Base-by-base conservation (phyloP, 2,888 invertebrate species). In the Subacronicta megacephala region DNA sequence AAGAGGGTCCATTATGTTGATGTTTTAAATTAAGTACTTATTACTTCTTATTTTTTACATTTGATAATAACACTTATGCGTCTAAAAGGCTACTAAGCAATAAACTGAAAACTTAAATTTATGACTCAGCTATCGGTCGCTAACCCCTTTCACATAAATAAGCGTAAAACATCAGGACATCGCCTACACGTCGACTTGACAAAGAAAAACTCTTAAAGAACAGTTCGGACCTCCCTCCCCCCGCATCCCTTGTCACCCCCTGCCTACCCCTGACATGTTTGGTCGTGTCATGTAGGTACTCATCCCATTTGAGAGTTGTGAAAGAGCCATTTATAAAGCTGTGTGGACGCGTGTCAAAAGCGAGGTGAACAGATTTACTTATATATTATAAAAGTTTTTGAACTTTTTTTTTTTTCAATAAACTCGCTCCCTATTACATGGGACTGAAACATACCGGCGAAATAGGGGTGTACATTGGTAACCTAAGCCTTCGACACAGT, bases 171-270 rank as follows among this genome's bases (percentile, higher is more conserved):
- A 60, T 72, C 62, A 51, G 55, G 62, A 64, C 58, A 72, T 54
- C 51, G 66, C 63, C 51, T 59, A 61, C 70, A 77, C 72, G 78
- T 74, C 57, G 60, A 38, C 62, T 53, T 62, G 56, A 82, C 78
- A 77, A 74, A 80, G 78, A 69, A 82, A 77, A 70, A 78, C 79
- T 79, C 75, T 80, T 75, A 76, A 77, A 79, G 62, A 59, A 63
- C 67, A 62, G 65, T 75, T 75, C 56, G 53, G 62, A 43, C 35
- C 20, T 40, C 53, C 54, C 45, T 10, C 5, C 35, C 33, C 33
- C 31, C 35, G 36, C 16, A 12, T 40, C 33, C 49, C n/a, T 12
- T 36, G 18, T 26, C 15, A 4, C 43, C n/a, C 16, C 18, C 33
- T 45, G 13, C 41, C 42, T 37, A 17, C 29, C 35, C 31, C 13